phyloP scores from a whole-genome alignment of 2,888 invertebrate species.

The Microdon myrmicae region DNA sequence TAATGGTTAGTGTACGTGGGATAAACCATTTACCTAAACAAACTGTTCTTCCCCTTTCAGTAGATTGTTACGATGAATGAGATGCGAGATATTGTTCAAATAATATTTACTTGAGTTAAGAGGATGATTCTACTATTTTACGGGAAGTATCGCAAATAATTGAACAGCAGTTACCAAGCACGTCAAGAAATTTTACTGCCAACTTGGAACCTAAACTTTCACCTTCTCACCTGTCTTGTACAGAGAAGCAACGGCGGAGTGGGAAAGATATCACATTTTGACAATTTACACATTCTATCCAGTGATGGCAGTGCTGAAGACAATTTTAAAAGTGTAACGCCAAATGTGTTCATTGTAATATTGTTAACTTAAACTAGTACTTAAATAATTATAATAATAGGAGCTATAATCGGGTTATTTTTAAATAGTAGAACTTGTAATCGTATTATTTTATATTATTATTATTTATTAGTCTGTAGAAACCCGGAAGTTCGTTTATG shows the following conservation, averaged over 20 bases:
- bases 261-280: background rate
- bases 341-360: too few species aligned
- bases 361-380: too few species aligned
- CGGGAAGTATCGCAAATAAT: background rate
- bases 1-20: constrained; percentile 6
- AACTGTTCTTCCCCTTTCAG: background rate
- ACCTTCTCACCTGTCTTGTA: constrained; percentile 30
- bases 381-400: too few species aligned
- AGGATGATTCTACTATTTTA: background rate
- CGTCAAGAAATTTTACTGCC: constrained; percentile 47
- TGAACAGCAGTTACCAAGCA: background rate
- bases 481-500: too few species aligned
- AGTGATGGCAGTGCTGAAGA: constrained; percentile 1
- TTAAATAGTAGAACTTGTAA: too few species aligned
- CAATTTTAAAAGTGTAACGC: too few species aligned
- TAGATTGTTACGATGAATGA: too few species aligned
- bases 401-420: too few species aligned
- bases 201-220: constrained; percentile 55
- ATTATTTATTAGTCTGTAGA: too few species aligned
- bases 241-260: background rate
- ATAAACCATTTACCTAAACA: constrained; percentile 26
- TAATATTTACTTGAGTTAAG: background rate
- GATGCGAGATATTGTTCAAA: background rate
- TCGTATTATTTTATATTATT: too few species aligned
- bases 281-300: background rate